Evolutionary conservation across 2,888 invertebrate species (phyloP).

Genomic region (Cataglyphis livida): DNA sequence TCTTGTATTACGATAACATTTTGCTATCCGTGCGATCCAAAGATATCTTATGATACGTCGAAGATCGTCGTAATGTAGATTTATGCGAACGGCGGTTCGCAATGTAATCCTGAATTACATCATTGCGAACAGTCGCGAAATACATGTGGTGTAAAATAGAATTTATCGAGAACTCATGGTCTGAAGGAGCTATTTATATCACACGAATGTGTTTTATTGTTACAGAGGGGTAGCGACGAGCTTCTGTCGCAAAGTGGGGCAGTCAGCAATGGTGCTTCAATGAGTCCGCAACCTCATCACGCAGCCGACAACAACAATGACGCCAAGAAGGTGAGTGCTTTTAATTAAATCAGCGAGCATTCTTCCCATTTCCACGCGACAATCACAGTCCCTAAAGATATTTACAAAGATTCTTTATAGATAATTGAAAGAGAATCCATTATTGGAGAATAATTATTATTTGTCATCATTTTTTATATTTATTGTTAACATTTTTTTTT

Average conservation of each 20-base stretch:
- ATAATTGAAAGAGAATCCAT: not conserved
- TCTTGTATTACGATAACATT: not conserved
- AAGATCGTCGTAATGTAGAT: not conserved
- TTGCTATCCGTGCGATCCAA: not conserved
- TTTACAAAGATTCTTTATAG: not conserved
- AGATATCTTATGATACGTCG: slow-evolving; percentile 9
- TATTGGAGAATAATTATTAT: not conserved
- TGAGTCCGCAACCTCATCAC: slow-evolving; percentile 91
- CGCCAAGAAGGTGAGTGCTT: slow-evolving; percentile 94
- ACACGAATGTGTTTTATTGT: slow-evolving; percentile 76
- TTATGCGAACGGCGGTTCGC: not conserved
- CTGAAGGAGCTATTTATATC: slow-evolving; percentile 19
- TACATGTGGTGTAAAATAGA: slow-evolving; percentile 2
- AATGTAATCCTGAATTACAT: slow-evolving; percentile 12
- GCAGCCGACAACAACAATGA: slow-evolving; percentile 98
- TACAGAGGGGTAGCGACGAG: slow-evolving; percentile 99
- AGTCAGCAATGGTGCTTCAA: slow-evolving; percentile 96
- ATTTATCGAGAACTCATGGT: not conserved
- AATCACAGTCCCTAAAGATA: too few species aligned
- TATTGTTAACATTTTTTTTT: too few species aligned
- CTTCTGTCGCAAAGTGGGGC: slow-evolving; percentile 96
- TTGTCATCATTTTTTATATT: not conserved
- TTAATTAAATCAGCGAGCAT: not conserved
- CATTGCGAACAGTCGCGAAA: slow-evolving; percentile 19
- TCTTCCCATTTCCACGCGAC: not conserved